Conservation (phyloP, 2,888 invertebrate genomes). For the Baccha elongata region DNA sequence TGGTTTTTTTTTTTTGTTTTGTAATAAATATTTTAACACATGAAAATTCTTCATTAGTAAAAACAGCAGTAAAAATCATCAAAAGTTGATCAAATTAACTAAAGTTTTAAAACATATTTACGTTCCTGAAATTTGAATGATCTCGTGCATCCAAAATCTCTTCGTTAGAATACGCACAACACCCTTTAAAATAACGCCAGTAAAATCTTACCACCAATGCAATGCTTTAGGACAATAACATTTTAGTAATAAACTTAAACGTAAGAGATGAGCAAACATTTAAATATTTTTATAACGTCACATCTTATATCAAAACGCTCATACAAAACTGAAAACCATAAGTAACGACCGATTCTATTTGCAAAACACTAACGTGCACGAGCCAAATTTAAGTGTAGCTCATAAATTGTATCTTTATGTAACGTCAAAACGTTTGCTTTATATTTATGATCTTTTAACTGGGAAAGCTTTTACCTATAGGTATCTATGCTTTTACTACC, state of each 20-base stretch:
- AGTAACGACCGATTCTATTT: not conserved
- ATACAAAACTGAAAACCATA: slow-evolving; percentile 1
- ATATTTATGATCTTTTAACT: slow-evolving; percentile 5
- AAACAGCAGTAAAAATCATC: no score
- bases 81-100: no score
- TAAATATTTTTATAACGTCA: not conserved
- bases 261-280: slow-evolving; percentile 3
- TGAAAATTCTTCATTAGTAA: no score
- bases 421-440: not conserved
- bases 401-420: slow-evolving; percentile 9
- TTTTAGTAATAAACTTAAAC: slow-evolving; percentile 11
- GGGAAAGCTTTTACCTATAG: no score
- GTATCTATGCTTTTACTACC: no score
- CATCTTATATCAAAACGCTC: not conserved
- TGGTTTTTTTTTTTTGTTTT: no score
- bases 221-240: not conserved
- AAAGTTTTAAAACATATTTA: no score
- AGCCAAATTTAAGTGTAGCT: not conserved
- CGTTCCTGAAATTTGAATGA: no score
- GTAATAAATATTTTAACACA: no score
- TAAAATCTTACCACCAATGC: not conserved
- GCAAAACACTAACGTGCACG: not conserved
- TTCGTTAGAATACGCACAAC: not conserved
- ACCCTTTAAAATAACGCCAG: not conserved
- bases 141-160: no score